These are phyloP conservation scores for Pteruthius melanotis DNA, from an alignment of 2,113 vertebrate species.

Conservation along the genomic window DNA sequence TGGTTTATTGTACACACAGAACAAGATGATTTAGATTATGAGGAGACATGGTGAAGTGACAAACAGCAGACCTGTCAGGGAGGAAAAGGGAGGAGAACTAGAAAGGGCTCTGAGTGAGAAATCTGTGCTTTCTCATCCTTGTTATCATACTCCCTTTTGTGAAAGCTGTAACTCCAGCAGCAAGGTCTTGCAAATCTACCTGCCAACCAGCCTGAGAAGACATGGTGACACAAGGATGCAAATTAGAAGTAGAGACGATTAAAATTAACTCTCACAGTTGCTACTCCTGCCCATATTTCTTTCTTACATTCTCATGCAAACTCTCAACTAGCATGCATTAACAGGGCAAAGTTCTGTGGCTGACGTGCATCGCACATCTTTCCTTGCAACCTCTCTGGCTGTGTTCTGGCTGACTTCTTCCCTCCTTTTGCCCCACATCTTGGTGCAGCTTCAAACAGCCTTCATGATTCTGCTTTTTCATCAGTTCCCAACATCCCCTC, in stretches of 20 bases:
- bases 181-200: background rate
- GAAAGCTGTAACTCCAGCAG: background rate
- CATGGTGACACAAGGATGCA: background rate
- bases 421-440: background rate
- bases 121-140: background rate
- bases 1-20: background rate
- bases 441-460: background rate
- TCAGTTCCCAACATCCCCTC: background rate
- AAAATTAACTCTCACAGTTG: background rate
- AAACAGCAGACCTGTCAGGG: background rate
- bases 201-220: background rate
- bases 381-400: background rate
- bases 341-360: background rate
- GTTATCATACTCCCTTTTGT: background rate
- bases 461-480: background rate
- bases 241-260: background rate
- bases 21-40: background rate
- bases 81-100: background rate
- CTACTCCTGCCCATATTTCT: background rate
- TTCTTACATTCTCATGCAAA: background rate
- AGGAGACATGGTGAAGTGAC: background rate
- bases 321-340: background rate
- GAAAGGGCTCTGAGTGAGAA: background rate
- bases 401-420: background rate
- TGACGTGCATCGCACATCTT: background rate